A percentile compares a stretch with the other conserved stretches of the same genome.
Conservation (phyloP, 2,113 vertebrate species). For the Neofelis nebulosa region DNA sequence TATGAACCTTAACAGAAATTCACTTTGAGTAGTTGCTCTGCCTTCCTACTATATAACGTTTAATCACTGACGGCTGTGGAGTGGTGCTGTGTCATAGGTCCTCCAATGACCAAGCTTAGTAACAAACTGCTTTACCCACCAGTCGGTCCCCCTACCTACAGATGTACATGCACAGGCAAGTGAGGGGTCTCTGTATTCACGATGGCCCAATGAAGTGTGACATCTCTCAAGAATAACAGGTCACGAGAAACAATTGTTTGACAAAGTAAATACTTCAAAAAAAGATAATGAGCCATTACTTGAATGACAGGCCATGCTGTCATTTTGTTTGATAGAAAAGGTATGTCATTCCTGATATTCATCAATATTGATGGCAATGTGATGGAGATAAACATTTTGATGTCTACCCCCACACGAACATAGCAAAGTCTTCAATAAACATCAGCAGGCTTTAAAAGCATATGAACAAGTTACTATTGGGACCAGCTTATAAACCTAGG, state of each 20-base stretch:
- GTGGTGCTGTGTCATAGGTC: not conserved
- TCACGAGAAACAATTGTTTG: not conserved
- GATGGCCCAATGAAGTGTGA: not conserved
- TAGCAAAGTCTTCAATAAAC: conserved; percentile 9
- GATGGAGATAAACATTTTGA: not conserved
- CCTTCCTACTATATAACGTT: not conserved
- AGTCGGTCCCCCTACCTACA: not conserved
- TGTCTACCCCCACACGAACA: not conserved
- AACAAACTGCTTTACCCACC: not conserved
- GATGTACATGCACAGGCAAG: not conserved
- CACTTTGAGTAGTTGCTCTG: not conserved
- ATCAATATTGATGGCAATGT: not conserved
- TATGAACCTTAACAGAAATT: not conserved
- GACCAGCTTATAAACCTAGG: not conserved
- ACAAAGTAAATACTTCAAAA: not conserved
- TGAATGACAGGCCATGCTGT: not conserved
- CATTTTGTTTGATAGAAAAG: conserved; percentile 4
- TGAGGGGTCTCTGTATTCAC: not conserved
- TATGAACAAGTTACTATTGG: conserved; percentile 2
- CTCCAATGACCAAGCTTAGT: not conserved
- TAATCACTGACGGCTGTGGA: not conserved
- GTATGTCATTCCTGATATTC: not conserved
- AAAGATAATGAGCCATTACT: not conserved
- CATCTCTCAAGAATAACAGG: not conserved
- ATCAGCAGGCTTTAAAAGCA: conserved; percentile 27